Percentiles rank a stretch among this genome's conserved stretches.
phyloP scores from a whole-genome alignment of 1,140 invertebrate genomes.

The Melipona quadrifasciata region DNA sequence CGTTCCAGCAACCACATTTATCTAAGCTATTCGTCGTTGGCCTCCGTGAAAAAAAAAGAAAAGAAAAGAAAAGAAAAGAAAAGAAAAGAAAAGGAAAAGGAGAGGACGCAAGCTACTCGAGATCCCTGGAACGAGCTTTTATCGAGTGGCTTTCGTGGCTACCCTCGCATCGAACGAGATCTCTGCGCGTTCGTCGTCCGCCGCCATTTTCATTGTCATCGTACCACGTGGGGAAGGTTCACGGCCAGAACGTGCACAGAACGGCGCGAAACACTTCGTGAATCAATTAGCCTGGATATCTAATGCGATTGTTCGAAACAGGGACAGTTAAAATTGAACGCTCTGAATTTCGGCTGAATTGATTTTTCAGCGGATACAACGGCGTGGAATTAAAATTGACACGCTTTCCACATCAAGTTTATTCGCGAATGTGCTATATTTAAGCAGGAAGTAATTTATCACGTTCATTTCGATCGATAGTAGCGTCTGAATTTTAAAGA shows the following conservation, averaged over 20 bases:
- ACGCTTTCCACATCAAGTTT: background rate
- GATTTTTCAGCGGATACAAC: no score
- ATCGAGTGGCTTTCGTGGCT: constrained; percentile 57
- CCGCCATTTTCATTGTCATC: constrained; percentile 61
- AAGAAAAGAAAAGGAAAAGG: constrained; percentile 19
- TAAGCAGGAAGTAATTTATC: background rate
- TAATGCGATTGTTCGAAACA: constrained; percentile 9
- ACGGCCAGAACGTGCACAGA: constrained; percentile 50
- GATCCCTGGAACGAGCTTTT: constrained; percentile 51
- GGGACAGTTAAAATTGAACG: constrained; percentile 1
- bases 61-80: constrained; percentile 20
- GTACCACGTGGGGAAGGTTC: constrained; percentile 22
- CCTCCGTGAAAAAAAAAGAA: constrained; percentile 47
- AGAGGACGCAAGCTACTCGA: constrained; percentile 51
- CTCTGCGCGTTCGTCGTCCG: constrained; percentile 38
- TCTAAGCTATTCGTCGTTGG: constrained; percentile 60
- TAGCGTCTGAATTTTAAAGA: background rate
- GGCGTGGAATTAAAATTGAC: background rate
- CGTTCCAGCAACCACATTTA: constrained; percentile 37
- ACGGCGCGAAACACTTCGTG: constrained; percentile 45
- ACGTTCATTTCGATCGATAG: background rate
- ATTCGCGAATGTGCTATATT: background rate
- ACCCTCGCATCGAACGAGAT: constrained; percentile 44
- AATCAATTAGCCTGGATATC: constrained; percentile 1
- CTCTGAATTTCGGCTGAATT: background rate